Evolutionary conservation across 1,140 invertebrate species (phyloP), one percentile per base, ranked within the genome.

Genomic region (Gonatopus flavifemur): DNA sequence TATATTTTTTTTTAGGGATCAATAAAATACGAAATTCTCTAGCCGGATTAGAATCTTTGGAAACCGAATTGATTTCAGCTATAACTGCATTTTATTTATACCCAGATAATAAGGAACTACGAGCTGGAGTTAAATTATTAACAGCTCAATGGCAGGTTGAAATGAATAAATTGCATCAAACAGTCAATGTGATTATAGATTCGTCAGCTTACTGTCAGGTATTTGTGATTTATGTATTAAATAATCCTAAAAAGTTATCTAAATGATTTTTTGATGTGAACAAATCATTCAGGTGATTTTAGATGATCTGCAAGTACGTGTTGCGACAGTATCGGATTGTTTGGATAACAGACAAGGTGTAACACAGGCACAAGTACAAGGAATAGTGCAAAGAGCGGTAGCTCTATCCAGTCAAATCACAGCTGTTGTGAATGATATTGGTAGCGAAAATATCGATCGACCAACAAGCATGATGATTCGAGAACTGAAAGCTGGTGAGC

Each of bases 151-250:
- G 85, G 85, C 74, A 79, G 28, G 54, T 73, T 21, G 84, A 86
- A 68, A 76, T 84, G 9, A 72, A 73, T 37, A 75, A 77, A 30
- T 79, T 87, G 43, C 77, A 81, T 44, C 72, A 79, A 31, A 72
- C 74, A 24, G 77, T 87, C 10, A 82, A 82, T 70, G 59, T 82
- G 8, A 84, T 87, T 57, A 83, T 87, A 4, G 84, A 87, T 70
- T 84, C 84, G 1, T 71, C 80, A 25, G 84, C 84, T 31, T 86
- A 85, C 69, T 81, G 82, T 56, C 80, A 86, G 67, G 85, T 86
- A 73, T 57, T 31, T 42, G 25, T 16, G 3, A 32, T 33, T 32
- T 12, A 7, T 45, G 10, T 6, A 21, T 33, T 20, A 5, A 5
- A 6, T 33, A 24, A 36, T 18, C 22, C 6, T 16, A 37, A 12